phyloP scores from a whole-genome alignment of 2,888 invertebrate genomes.

The Cantharis nigra region DNA sequence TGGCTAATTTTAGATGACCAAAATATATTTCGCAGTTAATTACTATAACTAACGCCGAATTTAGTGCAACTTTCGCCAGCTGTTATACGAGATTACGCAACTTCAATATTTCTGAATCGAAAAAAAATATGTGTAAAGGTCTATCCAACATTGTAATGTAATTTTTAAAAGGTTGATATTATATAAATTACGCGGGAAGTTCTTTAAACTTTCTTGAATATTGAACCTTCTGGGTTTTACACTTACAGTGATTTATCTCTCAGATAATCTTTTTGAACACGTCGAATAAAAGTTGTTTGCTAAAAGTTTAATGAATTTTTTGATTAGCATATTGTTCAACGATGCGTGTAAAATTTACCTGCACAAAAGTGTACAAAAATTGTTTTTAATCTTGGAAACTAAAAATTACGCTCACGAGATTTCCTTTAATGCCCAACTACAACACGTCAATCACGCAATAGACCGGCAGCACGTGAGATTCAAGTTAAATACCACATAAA shows the following conservation, averaged over 20 bases:
- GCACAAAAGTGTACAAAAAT: conserved; percentile 4
- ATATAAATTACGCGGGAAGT: neutral
- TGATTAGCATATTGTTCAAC: conserved; percentile 3
- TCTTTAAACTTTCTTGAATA: conserved; percentile 4
- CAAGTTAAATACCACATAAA: conserved; percentile 20
- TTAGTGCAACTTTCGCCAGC: neutral
- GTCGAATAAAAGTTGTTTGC: conserved; percentile 2
- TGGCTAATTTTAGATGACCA: neutral
- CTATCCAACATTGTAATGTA: neutral
- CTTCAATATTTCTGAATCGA: neutral
- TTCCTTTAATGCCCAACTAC: conserved; percentile 2
- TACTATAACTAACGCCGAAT: neutral
- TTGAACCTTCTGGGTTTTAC: conserved; percentile 1
- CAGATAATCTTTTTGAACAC: neutral
- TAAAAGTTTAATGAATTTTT: conserved; percentile 3
- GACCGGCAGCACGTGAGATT: conserved; percentile 17
- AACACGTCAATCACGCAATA: conserved; percentile 27
- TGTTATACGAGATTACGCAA: neutral
- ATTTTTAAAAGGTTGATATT: neutral
- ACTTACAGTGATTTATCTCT: neutral
- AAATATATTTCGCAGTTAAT: neutral
- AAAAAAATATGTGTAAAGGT: neutral
- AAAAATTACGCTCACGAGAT: conserved; percentile 15
- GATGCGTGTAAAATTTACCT: conserved; percentile 7
- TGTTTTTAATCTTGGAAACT: conserved; percentile 16